These are phyloP conservation scores for Calameuta idolon DNA, from an alignment of 2,888 invertebrate genomes.

Conservation along the genomic window DNA sequence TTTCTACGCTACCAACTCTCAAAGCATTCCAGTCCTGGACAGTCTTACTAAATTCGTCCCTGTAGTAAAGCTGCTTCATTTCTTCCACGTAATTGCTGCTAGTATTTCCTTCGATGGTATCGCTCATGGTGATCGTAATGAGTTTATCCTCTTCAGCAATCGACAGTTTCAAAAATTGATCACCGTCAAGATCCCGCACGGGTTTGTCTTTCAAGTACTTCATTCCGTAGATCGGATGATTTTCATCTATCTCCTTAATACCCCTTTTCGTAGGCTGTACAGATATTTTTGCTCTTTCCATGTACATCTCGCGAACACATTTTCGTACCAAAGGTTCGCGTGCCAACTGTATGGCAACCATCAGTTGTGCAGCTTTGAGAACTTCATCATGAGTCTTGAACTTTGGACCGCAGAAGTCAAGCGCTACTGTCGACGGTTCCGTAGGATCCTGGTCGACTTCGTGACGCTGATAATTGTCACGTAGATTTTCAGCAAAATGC, in stretches of 20 bases:
- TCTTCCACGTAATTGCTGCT: slow-evolving; percentile 86
- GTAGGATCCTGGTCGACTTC: slow-evolving; percentile 93
- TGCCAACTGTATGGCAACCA: slow-evolving; percentile 94
- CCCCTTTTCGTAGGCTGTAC: slow-evolving; percentile 91
- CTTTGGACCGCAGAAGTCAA: slow-evolving; percentile 71
- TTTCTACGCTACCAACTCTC: slow-evolving; percentile 87
- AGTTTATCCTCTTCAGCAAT: slow-evolving; percentile 87
- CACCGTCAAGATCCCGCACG: slow-evolving; percentile 86
- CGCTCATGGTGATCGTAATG: slow-evolving; percentile 79
- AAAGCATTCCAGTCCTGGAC: slow-evolving; percentile 97
- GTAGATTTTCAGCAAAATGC: slow-evolving; percentile 95
- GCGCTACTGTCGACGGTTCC: slow-evolving; percentile 86
- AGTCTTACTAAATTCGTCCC: slow-evolving; percentile 93
- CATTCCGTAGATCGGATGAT: slow-evolving; percentile 86
- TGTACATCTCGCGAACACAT: slow-evolving; percentile 86
- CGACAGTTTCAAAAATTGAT: slow-evolving; percentile 87
- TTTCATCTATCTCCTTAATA: slow-evolving; percentile 94
- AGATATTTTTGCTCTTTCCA: slow-evolving; percentile 87
- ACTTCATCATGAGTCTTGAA: slow-evolving; percentile 80
- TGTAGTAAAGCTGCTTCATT: slow-evolving; percentile 86
- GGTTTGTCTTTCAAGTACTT: slow-evolving; percentile 95
- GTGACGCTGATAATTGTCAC: slow-evolving; percentile 94
- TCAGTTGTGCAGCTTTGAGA: slow-evolving; percentile 89
- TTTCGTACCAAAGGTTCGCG: slow-evolving; percentile 90
- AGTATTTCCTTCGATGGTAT: slow-evolving; percentile 84